These are phyloP conservation scores for Cataglyphis hispanica DNA, from an alignment of 1,140 invertebrate species.

Conservation along the genomic window DNA sequence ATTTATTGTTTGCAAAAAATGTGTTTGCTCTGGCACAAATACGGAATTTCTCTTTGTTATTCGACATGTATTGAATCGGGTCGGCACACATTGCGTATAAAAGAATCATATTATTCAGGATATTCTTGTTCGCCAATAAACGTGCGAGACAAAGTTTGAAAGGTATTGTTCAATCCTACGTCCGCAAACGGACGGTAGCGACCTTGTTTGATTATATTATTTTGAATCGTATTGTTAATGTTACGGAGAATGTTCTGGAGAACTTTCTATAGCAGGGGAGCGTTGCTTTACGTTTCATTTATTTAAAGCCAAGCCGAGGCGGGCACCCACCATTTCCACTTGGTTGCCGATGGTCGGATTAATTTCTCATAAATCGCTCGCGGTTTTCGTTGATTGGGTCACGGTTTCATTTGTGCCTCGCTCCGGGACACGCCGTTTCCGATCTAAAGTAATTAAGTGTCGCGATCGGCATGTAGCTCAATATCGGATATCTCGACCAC, in stretches of 20 bases:
- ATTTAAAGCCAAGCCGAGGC: slow-evolving; percentile 53
- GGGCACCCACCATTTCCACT: slow-evolving; percentile 11
- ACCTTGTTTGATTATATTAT: slow-evolving; percentile 59
- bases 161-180: slow-evolving; percentile 21
- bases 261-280: slow-evolving; percentile 24
- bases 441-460: slow-evolving; percentile 36
- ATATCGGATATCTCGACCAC: slow-evolving; percentile 47
- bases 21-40: slow-evolving; percentile 48
- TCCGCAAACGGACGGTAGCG: not conserved
- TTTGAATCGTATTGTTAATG: slow-evolving; percentile 7
- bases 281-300: slow-evolving; percentile 62
- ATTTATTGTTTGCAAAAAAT: slow-evolving; percentile 61
- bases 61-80: not conserved
- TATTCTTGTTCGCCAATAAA: slow-evolving; percentile 47
- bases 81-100: slow-evolving; percentile 27
- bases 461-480: slow-evolving; percentile 55
- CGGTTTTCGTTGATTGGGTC: slow-evolving; percentile 75
- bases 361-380: slow-evolving; percentile 77
- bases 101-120: slow-evolving; percentile 27
- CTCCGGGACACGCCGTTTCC: slow-evolving; percentile 25
- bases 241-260: slow-evolving; percentile 5
- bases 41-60: slow-evolving; percentile 42
- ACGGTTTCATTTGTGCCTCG: slow-evolving; percentile 64
- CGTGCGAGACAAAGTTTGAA: slow-evolving; percentile 28
- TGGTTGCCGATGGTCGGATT: slow-evolving; percentile 66